A percentile compares a stretch with the other conserved stretches of the same genome.
phyloP scores from a whole-genome alignment of 2,113 vertebrate species.

The Sander lucioperca region DNA sequence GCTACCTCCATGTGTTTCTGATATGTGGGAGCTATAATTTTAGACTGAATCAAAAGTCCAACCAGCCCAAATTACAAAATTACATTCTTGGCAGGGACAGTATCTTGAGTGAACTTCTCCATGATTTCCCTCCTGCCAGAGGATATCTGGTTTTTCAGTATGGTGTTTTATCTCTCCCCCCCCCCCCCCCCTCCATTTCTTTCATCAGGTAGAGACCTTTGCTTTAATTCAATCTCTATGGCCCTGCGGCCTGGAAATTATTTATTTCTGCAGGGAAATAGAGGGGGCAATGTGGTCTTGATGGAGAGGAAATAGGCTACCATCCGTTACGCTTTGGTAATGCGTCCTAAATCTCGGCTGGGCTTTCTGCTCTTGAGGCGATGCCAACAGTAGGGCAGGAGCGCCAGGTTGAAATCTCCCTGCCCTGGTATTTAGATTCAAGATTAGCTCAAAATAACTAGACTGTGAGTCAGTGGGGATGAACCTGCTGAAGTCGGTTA shows the following conservation, averaged over 20 bases:
- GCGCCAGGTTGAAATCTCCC: slow-evolving; percentile 53
- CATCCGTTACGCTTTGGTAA: slow-evolving; percentile 70
- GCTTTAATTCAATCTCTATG: slow-evolving; percentile 71
- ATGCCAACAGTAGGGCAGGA: slow-evolving; percentile 65
- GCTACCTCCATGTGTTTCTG: slow-evolving; percentile 77
- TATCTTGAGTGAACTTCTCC: slow-evolving; percentile 60
- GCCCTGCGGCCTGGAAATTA: slow-evolving; percentile 66
- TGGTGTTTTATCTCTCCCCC: slow-evolving; percentile 63
- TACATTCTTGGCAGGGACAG: slow-evolving; percentile 71
- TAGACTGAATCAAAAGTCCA: slow-evolving; percentile 72
- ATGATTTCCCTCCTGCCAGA: slow-evolving; percentile 74
- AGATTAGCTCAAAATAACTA: slow-evolving; percentile 51
- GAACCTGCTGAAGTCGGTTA: slow-evolving; percentile 1
- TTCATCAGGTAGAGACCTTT: slow-evolving; percentile 73
- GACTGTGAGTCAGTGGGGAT: slow-evolving; percentile 15
- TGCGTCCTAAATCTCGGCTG: slow-evolving; percentile 58
- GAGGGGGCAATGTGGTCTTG: slow-evolving; percentile 45
- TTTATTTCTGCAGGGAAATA: slow-evolving; percentile 70
- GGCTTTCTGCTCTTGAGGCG: slow-evolving; percentile 55
- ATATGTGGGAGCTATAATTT: slow-evolving; percentile 75
- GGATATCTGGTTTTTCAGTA: slow-evolving; percentile 73
- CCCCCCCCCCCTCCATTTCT: slow-evolving; percentile 50
- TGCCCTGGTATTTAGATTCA: slow-evolving; percentile 47
- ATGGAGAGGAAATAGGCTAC: slow-evolving; percentile 67
- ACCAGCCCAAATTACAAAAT: slow-evolving; percentile 76